phyloP scores from a whole-genome alignment of 2,797 vertebrate species.

The Phrynocephalus forsythii region DNA sequence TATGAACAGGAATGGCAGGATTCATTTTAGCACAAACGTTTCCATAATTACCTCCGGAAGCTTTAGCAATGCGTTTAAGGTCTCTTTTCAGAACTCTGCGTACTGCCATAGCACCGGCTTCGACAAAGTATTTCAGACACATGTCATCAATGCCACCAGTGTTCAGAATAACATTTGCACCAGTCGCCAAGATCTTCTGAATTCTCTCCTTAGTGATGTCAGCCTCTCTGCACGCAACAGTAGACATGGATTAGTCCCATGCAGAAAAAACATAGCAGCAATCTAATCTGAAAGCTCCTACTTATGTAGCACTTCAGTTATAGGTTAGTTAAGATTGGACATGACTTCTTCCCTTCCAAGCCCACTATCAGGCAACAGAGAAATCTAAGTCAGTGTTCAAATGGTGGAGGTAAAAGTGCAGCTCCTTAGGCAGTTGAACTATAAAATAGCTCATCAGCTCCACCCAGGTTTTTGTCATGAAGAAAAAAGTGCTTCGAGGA shows the following conservation, averaged over 20 bases:
- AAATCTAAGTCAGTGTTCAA: background rate
- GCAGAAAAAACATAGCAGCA: background rate
- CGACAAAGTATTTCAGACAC: conserved; percentile 98
- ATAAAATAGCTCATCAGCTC: background rate
- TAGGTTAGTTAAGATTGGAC: too few species aligned
- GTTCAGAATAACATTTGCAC: conserved; percentile 92
- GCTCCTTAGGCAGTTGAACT: background rate
- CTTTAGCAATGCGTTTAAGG: conserved; percentile 95
- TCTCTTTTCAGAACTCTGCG: conserved; percentile 94
- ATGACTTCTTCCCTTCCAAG: background rate
- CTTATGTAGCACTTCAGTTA: background rate
- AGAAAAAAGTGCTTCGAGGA: background rate
- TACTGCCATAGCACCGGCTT: conserved; percentile 94
- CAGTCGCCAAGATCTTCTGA: conserved; percentile 93
- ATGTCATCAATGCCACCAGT: conserved; percentile 97
- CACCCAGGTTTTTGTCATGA: background rate
- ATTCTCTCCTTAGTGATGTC: conserved; percentile 98
- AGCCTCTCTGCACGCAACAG: conserved; percentile 83
- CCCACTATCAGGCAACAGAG: background rate
- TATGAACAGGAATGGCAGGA: background rate
- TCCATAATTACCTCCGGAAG: conserved; percentile 87
- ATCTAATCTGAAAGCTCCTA: background rate
- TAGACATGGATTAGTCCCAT: background rate
- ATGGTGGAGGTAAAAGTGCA: background rate
- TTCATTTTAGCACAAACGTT: background rate